Percentiles rank a stretch among this genome's conserved stretches.
phyloP scores from a whole-genome alignment of 2,797 vertebrate genomes.

The Pantherophis alleghaniensis region DNA sequence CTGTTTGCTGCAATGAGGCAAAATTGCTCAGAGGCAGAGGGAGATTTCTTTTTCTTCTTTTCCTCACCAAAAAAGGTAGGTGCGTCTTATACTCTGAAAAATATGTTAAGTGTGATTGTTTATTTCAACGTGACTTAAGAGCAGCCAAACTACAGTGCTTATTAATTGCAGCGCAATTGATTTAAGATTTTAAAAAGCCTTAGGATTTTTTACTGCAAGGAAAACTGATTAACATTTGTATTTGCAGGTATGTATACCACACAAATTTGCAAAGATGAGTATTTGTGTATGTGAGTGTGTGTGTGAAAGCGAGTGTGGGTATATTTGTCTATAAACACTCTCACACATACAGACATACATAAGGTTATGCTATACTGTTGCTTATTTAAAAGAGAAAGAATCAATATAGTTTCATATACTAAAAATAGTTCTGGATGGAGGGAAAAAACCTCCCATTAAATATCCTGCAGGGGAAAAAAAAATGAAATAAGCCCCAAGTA shows the following conservation, averaged over 20 bases:
- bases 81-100: too few relatives aligned
- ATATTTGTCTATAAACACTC: neutral
- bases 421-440: slow-evolving; percentile 17
- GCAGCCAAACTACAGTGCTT: too few relatives aligned
- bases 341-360: neutral
- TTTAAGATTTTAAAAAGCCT: too few relatives aligned
- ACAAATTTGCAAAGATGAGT: neutral
- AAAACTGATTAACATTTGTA: neutral
- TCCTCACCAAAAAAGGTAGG: too few relatives aligned
- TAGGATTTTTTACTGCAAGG: too few relatives aligned
- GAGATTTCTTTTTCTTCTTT: too few relatives aligned
- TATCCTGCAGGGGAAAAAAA: neutral
- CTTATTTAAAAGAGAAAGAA: neutral
- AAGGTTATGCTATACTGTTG: neutral
- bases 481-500: neutral
- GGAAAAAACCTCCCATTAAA: slow-evolving; percentile 16
- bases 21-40: too few relatives aligned
- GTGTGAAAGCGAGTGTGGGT: neutral
- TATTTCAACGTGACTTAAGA: too few relatives aligned
- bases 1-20: too few relatives aligned
- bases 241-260: neutral
- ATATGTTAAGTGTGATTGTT: too few relatives aligned
- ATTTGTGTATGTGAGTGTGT: neutral
- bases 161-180: too few relatives aligned
- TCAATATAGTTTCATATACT: slow-evolving; percentile 1